Base-by-base conservation (phyloP, 37 sponge, comb jelly and placozoan species). In the Axinella damicornis region DNA sequence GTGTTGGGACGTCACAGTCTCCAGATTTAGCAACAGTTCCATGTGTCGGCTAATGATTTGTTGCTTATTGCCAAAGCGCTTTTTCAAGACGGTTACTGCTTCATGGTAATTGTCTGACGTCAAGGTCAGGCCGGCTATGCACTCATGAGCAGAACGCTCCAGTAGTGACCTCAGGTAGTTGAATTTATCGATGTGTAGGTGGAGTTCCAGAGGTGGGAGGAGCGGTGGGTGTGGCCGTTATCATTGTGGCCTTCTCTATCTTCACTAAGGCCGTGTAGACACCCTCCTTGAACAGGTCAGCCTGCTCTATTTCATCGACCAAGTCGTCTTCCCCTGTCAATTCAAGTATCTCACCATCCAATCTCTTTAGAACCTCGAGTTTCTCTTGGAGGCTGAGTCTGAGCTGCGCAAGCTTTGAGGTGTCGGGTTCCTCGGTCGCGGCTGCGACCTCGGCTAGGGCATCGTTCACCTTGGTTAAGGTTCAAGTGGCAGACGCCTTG, bases 301-400 rank as follows among this genome's bases (percentile, higher is more conserved):
- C 60, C 62, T 57, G 77, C 62, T 76, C 62, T 4, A 76, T 76
- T 35, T 76, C 77, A 13, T 2, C 35, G 4, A 33, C 61, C 9
- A 73, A 16, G n/a, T 9, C 74, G 22, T 53, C 74, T 79, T 79
- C 79, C 19, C 40, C 79, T 1, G 34, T 37, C 24, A 79, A 54
- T 5, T 65, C 67, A 46, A 79, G 20, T 21, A 79, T 65, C 25
- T 79, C 79, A 19, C 27, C 34, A 64, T 79, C 79, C 30, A 79
- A 39, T 11, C 15, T 2, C 67, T 79, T 79, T 52, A 79, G 27
- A 12, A 52, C 37, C 6, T 37, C 79, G 5, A 25, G 53, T 79
- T 79, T 79, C 79, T 79, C 79, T 46, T 79, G 19, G 2, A 79
- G 52, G 13, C 46, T 79, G 20, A 79, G 68, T 15, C 31, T 58